Conservation (phyloP, 2,888 invertebrate species). For the Calephelis perditalis region DNA sequence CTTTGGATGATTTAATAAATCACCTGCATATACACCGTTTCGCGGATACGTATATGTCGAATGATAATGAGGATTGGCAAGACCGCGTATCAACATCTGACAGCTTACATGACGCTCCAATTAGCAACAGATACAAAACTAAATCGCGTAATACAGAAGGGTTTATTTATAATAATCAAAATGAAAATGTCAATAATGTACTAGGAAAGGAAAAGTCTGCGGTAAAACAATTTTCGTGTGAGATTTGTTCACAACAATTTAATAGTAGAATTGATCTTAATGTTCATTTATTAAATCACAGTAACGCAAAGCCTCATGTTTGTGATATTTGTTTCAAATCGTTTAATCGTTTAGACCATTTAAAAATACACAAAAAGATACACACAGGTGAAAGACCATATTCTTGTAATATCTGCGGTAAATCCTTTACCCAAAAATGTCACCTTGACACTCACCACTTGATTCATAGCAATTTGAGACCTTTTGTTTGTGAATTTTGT, state of each 20-base stretch:
- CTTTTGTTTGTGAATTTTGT: slow-evolving; percentile 7
- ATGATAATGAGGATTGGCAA: too few species aligned
- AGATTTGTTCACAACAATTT: neutral
- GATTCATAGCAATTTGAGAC: neutral
- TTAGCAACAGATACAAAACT: too few species aligned
- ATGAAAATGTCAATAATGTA: too few species aligned
- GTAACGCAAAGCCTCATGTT: neutral
- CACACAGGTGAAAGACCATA: neutral
- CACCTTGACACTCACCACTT: neutral
- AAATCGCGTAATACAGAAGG: too few species aligned
- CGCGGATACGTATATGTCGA: too few species aligned
- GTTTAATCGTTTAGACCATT: neutral
- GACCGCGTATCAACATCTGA: too few species aligned
- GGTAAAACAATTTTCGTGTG: slow-evolving; percentile 2
- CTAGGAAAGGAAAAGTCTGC: too few species aligned
- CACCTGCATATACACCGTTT: too few species aligned
- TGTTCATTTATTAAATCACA: neutral
- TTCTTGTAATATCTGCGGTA: neutral
- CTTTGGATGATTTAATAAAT: too few species aligned
- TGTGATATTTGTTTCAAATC: slow-evolving; percentile 9
- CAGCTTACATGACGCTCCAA: too few species aligned
- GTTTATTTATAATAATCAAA: too few species aligned
- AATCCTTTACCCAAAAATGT: neutral
- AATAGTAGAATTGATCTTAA: neutral
- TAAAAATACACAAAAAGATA: neutral